phyloP scores from a whole-genome alignment of 2,797 vertebrate genomes.

The Pantherophis alleghaniensis region DNA sequence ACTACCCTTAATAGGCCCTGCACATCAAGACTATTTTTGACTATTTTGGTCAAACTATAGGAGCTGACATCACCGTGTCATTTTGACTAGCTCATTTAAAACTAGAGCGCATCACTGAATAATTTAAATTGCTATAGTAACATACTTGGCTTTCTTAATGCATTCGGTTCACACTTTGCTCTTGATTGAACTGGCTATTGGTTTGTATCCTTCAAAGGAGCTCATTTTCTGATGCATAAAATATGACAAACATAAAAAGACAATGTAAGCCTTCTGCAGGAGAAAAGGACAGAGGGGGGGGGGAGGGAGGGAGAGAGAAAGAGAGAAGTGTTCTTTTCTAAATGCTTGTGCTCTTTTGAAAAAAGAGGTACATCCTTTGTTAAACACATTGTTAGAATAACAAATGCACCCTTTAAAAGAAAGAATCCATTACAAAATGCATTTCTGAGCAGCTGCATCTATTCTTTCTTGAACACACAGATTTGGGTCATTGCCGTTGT shows the following conservation, averaged over 20 bases:
- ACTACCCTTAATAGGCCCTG: not conserved
- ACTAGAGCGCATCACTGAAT: constrained; percentile 43
- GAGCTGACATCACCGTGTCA: constrained; percentile 53
- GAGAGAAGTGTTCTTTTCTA: not conserved
- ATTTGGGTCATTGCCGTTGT: not conserved
- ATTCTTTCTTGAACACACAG: constrained; percentile 11
- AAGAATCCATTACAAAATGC: not conserved
- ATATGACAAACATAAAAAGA: constrained; percentile 42
- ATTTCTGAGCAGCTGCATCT: not conserved
- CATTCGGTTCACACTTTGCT: constrained; percentile 49
- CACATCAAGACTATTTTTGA: not conserved
- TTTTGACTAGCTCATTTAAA: constrained; percentile 58
- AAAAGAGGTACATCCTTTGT: constrained; percentile 16
- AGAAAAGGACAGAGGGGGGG: constrained; percentile 1
- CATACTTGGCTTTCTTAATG: constrained; percentile 51
- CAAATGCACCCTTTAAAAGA: constrained; percentile 34
- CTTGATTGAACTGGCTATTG: constrained; percentile 50
- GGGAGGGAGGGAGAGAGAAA: not conserved
- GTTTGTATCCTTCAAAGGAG: constrained; percentile 52
- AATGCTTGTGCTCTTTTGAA: not conserved
- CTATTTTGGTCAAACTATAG: constrained; percentile 50
- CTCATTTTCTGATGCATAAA: constrained; percentile 46
- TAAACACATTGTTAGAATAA: constrained; percentile 10
- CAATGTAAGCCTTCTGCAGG: not conserved
- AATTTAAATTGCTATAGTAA: constrained; percentile 58